phyloP scores from a whole-genome alignment of 2,113 vertebrate species.

The Panthera uncia region DNA sequence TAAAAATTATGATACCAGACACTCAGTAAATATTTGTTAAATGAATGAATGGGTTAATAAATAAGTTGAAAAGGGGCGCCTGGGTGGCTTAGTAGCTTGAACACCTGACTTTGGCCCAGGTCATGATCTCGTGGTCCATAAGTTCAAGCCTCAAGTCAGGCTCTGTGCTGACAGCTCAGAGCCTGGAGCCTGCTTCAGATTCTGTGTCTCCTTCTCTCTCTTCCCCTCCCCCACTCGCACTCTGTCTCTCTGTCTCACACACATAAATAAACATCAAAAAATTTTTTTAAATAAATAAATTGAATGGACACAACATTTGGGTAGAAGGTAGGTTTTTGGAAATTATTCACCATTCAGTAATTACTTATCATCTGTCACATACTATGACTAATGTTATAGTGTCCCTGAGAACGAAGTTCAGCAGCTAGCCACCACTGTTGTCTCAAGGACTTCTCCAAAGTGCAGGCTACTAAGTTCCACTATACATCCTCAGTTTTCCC shows the following conservation, averaged over 20 bases:
- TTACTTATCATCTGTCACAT: background rate
- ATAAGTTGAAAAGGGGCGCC: background rate
- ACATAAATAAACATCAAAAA: too few relatives aligned
- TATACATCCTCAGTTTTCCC: background rate
- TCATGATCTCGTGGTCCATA: too few relatives aligned
- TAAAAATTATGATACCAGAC: background rate
- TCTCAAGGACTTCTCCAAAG: background rate
- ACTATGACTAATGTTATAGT: background rate
- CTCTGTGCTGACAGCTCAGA: too few relatives aligned
- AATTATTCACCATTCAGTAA: background rate
- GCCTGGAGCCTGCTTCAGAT: too few relatives aligned
- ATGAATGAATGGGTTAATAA: background rate
- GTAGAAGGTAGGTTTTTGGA: background rate
- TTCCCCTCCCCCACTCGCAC: too few relatives aligned
- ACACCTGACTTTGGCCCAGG: too few relatives aligned
- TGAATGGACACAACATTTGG: background rate
- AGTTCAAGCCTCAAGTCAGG: too few relatives aligned
- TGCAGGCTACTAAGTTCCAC: background rate
- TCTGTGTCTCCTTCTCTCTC: too few relatives aligned
- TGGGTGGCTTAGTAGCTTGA: too few relatives aligned
- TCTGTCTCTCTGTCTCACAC: too few relatives aligned
- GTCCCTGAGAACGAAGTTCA: background rate
- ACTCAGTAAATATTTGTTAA: background rate
- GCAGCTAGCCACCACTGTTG: too few relatives aligned
- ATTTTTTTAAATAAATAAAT: background rate